Evolutionary conservation across 2,888 invertebrate species (phyloP), one percentile per base, ranked within the genome.

Genomic region (Nyleta sp.): DNA sequence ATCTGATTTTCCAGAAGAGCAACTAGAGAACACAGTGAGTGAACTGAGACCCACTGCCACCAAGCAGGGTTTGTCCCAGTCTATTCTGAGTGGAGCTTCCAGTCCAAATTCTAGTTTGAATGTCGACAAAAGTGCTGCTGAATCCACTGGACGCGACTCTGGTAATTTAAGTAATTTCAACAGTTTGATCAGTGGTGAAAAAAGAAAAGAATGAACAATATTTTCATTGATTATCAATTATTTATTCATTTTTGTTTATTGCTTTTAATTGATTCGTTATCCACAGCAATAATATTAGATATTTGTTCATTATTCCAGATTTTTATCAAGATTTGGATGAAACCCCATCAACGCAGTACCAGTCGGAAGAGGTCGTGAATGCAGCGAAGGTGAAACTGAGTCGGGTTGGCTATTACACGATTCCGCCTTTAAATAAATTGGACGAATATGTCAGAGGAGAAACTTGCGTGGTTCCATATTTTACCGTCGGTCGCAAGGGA

Each of bases 401-500:
- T 0, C 92, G 97, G 0, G 94, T 92, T 0, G 98, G 98, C 5
- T 99, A 99, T 91, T 99, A 97, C 89, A 98, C 97, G 0, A 94
- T 97, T 78, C 99, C 99, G 0, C 91, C 95, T 0, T 87, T 98
- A 71, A 95, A 97, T 40, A 96, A 97, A 81, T 92, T 99, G 84
- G 93, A 93, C 85, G 93, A 92, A 0, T 95, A 94, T 88, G 91
- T 96, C 42, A 92, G 94, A 0, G 93, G 95, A 4, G 95, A 96
- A 0, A 92, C 94, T 2, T 98, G 98, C 87, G 91, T 95, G 11
- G 95, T 98, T 0, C 95, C 96, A 5, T 95, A 96, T 82, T 95
- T 99, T 78, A 96, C 97, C 0, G 93, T 99, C 70, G 98, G 98
- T 0, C 94, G 98, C 7, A 93, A 94, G 82, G 96, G 96, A 81